Evolutionary conservation across 2,888 invertebrate genomes (phyloP).

Genomic region (Nowickia ferox): DNA sequence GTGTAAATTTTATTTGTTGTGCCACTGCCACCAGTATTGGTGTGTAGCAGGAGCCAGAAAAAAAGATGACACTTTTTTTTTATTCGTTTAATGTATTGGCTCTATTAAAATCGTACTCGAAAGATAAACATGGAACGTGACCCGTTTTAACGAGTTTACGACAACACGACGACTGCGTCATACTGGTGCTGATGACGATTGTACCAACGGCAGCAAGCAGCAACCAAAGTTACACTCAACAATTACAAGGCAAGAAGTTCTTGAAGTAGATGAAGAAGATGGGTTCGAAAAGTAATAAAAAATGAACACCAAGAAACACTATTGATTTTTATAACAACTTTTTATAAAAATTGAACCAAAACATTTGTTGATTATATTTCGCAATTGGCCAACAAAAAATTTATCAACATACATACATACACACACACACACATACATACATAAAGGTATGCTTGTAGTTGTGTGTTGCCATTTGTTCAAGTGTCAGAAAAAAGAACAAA

Average conservation of each 20-base stretch:
- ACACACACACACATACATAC: too few relatives aligned
- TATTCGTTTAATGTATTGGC: slow-evolving; percentile 72
- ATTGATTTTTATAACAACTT: slow-evolving; percentile 66
- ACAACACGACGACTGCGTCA: slow-evolving; percentile 33
- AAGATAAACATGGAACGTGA: slow-evolving; percentile 72
- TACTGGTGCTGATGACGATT: slow-evolving; percentile 29
- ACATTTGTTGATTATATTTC: slow-evolving; percentile 66
- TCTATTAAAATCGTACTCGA: slow-evolving; percentile 72
- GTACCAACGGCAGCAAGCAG: slow-evolving; percentile 14
- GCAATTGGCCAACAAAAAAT: slow-evolving; percentile 57
- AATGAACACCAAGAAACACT: slow-evolving; percentile 36
- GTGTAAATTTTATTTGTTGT: slow-evolving; percentile 51
- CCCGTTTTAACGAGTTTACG: slow-evolving; percentile 71
- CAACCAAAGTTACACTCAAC: slow-evolving; percentile 23
- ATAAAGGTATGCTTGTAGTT: too few relatives aligned
- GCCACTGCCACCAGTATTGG: slow-evolving; percentile 41
- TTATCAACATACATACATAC: not conserved
- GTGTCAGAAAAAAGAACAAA: not conserved
- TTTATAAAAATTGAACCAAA: slow-evolving; percentile 51
- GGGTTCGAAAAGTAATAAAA: not conserved
- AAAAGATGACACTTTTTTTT: slow-evolving; percentile 68
- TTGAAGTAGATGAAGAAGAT: slow-evolving; percentile 14
- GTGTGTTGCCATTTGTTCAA: not conserved
- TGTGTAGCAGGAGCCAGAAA: not conserved
- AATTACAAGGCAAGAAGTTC: slow-evolving; percentile 47